Evolutionary conservation across 2,797 vertebrate genomes (phyloP), one percentile per base, ranked within the genome.

Genomic region (Microchirus variegatus): DNA sequence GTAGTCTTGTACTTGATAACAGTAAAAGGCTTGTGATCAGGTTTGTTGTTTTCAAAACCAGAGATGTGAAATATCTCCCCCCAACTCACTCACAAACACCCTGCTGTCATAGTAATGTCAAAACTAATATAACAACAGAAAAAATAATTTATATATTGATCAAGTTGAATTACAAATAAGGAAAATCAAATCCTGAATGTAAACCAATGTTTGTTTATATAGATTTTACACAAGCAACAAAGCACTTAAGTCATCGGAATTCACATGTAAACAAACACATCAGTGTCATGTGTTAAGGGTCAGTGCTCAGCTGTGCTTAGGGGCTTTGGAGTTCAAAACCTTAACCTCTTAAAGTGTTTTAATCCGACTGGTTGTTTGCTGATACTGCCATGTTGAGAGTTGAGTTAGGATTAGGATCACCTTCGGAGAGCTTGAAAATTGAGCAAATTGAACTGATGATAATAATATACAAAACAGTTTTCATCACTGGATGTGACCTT

Each of bases 281-380:
- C 31, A 37, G 2, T 56, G 44, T 51, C 53, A 60, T 82, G 74
- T 75, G 58, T 69, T n/a, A 17, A 17, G 46, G 59, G 62, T 77
- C 61, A 69, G 51, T 13, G 9, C 61, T 72, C 36, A 73, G 67
- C 51, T 46, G 51, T 66, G 41, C 53, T 63, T 13, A 52, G 55
- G 52, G 63, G 60, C 64, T 89, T 91, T 75, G 26, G 38, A 73
- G 71, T 67, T 86, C 53, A 80, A 75, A 79, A 74, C 70, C 73
- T 81, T 66, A 78, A 73, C 63, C 64, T 62, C 50, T 55, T 54
- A 72, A 88, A 73, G 26, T 52, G 63, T 75, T 67, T 75, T 86
- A 87, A 89, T 88, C 83, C 78, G 65, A 19, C 53, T 59, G 22
- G 45, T 68, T 87, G 67, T 82, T 86, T 87, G 76, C 70, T 60